These are phyloP conservation scores for Rapana venosa DNA, from an alignment of 2,888 invertebrate species.

Conservation along the genomic window DNA sequence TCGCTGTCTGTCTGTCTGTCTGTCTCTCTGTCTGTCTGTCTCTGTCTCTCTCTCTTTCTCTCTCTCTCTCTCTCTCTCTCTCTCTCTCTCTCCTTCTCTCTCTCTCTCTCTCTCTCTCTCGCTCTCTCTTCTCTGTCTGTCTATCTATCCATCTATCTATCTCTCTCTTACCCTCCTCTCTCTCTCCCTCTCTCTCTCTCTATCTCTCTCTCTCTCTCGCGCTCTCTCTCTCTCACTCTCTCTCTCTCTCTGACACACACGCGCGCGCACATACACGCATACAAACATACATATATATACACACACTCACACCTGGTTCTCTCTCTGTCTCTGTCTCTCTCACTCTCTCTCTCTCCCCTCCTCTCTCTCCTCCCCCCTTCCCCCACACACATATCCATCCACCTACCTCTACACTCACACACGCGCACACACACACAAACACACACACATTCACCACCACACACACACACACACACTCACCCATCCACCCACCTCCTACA, in stretches of 20 bases:
- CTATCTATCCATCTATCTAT: background rate
- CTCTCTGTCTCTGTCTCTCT: no score
- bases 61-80: background rate
- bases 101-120: background rate
- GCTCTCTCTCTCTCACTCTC: constrained; percentile 1
- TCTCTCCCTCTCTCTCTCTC: constrained; percentile 20
- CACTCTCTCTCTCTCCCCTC: no score
- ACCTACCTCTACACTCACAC: no score
- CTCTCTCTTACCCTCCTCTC: background rate
- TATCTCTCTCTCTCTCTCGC: background rate
- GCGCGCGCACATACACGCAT: no score
- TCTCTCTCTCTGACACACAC: constrained; percentile 33
- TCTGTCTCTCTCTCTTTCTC: background rate
- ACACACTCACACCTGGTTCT: no score
- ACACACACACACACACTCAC: no score
- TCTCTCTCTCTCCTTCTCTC: background rate
- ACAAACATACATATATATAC: no score
- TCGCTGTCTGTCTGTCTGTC: background rate
- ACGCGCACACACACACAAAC: no score
- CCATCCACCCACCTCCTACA: no score
- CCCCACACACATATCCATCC: no score
- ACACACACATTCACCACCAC: no score
- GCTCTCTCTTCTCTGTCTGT: background rate
- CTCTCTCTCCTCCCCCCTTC: no score
- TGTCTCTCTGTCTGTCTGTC: background rate